Evolutionary conservation across 2,888 invertebrate genomes (phyloP).

Genomic region (Sclerodermus sp.): DNA sequence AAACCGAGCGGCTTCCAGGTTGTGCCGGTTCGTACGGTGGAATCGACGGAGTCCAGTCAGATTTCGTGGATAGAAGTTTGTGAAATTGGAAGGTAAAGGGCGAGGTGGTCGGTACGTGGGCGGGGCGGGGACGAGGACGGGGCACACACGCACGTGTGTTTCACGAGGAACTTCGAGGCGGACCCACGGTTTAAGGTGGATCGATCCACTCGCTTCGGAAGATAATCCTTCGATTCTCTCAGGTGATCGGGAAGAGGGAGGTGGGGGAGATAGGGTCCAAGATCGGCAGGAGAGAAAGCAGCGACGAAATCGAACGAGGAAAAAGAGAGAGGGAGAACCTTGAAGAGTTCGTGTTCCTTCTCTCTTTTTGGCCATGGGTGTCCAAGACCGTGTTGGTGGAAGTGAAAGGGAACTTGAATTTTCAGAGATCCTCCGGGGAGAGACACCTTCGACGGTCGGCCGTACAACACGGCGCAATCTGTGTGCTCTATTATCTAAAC

Average conservation of each 20-base stretch:
- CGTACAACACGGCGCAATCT: slow-evolving; percentile 3
- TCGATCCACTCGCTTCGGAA: slow-evolving; percentile 8
- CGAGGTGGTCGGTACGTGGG: too few relatives aligned
- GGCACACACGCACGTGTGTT: too few relatives aligned
- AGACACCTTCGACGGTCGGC: slow-evolving; percentile 6
- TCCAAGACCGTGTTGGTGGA: slow-evolving; percentile 15
- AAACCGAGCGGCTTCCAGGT: too few relatives aligned
- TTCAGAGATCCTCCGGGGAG: slow-evolving; percentile 33
- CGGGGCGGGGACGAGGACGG: background rate
- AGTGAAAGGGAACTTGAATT: slow-evolving; percentile 49
- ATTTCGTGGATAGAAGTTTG: too few relatives aligned
- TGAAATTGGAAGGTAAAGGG: too few relatives aligned
- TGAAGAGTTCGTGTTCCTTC: slow-evolving; percentile 10
- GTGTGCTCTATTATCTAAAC: too few relatives aligned
- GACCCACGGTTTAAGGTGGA: slow-evolving; percentile 16
- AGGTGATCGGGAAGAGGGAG: slow-evolving; percentile 3
- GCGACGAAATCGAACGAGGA: slow-evolving; percentile 1
- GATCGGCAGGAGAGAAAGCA: background rate
- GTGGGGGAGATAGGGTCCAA: too few relatives aligned
- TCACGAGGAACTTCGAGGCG: slow-evolving; percentile 13
- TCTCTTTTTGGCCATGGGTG: slow-evolving; percentile 10
- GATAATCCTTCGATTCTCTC: slow-evolving; percentile 12
- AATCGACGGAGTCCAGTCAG: too few relatives aligned
- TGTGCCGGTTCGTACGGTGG: too few relatives aligned
- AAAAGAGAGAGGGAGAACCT: slow-evolving; percentile 1